phyloP scores from a whole-genome alignment of 2,888 invertebrate genomes.

The Ametastegia equiseti region DNA sequence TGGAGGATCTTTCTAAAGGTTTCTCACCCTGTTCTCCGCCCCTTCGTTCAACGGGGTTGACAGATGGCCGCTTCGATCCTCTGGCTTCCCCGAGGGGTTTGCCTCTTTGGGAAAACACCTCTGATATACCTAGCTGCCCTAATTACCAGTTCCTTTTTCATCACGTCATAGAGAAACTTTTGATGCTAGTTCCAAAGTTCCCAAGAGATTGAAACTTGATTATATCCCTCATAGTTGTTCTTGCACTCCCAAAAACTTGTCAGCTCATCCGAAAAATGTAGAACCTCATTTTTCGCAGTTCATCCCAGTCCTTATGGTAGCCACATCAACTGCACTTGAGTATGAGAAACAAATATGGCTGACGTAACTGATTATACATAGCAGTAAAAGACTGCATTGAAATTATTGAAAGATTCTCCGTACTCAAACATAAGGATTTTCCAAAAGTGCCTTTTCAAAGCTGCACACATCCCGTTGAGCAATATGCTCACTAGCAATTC shows the following conservation, averaged over 20 bases:
- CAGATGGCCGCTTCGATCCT: constrained; percentile 21
- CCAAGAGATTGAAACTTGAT: background rate
- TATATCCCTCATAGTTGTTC: background rate
- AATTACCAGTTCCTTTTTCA: constrained; percentile 23
- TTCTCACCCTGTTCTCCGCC: constrained; percentile 33
- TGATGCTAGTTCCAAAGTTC: background rate
- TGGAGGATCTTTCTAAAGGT: background rate
- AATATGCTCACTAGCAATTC: background rate
- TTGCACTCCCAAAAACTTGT: background rate
- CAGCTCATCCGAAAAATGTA: background rate
- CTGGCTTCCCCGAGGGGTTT: background rate
- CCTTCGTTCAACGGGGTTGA: constrained; percentile 33
- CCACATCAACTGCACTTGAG: too few relatives aligned
- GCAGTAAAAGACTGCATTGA: too few relatives aligned
- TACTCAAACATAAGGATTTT: too few relatives aligned
- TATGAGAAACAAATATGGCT: too few relatives aligned
- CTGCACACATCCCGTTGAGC: too few relatives aligned
- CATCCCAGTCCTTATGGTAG: too few relatives aligned
- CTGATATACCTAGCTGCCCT: constrained; percentile 8
- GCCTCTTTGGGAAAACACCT: constrained; percentile 19
- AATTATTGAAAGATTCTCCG: too few relatives aligned
- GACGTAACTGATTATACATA: too few relatives aligned
- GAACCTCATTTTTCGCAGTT: too few relatives aligned
- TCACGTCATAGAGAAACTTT: background rate
- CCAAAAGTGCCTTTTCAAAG: too few relatives aligned